Conservation (phyloP, 1,140 invertebrate genomes). For the Tenebrio molitor region DNA sequence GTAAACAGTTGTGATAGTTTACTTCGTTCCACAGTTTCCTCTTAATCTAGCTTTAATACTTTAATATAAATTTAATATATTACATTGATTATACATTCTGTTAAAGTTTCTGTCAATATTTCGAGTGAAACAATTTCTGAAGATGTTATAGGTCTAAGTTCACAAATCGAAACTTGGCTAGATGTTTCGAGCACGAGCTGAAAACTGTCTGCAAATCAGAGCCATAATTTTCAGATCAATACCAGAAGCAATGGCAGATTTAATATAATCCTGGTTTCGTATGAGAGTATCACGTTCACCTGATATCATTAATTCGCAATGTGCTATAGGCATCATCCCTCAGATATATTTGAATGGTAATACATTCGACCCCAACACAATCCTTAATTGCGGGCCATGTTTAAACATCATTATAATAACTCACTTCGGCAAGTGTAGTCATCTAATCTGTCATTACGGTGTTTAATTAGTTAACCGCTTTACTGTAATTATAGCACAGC, state of each 20-base stretch:
- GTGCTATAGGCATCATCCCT: slow-evolving; percentile 43
- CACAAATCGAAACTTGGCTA: neutral
- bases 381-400: slow-evolving; percentile 35
- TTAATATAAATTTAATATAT: too few relatives aligned
- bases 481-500: slow-evolving; percentile 37
- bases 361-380: slow-evolving; percentile 34
- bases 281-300: slow-evolving; percentile 41
- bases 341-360: slow-evolving; percentile 42
- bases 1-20: too few relatives aligned
- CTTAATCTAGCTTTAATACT: too few relatives aligned
- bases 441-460: slow-evolving; percentile 42
- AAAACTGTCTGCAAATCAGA: slow-evolving; percentile 21
- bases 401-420: slow-evolving; percentile 47
- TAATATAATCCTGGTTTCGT: slow-evolving; percentile 40
- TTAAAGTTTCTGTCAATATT: too few relatives aligned
- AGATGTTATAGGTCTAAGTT: too few relatives aligned
- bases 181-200: neutral
- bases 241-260: slow-evolving; percentile 21
- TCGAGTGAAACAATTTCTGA: too few relatives aligned
- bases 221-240: slow-evolving; percentile 41
- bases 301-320: slow-evolving; percentile 46
- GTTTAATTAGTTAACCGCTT: slow-evolving; percentile 46
- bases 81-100: too few relatives aligned
- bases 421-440: slow-evolving; percentile 36
- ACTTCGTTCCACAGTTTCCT: too few relatives aligned